Conservation (phyloP, 2,888 invertebrate species). For the Emmelina monodactyla region DNA sequence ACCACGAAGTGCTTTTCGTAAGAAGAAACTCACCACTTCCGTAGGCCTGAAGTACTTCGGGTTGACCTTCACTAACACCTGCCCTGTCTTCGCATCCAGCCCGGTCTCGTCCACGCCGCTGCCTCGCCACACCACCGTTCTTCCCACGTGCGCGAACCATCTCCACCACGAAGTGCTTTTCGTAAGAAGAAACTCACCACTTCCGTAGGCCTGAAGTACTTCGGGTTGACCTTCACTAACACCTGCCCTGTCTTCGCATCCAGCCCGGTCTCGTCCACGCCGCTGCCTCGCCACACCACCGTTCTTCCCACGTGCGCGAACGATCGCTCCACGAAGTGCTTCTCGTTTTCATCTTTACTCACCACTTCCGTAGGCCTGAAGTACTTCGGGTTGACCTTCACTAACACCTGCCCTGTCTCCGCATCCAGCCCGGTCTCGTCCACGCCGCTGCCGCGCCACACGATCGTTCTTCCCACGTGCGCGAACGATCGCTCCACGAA, state of each 20-base stretch:
- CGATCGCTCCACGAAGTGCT: slow-evolving; percentile 94
- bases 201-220: slow-evolving; percentile 97
- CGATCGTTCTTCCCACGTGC: slow-evolving; percentile 71
- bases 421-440: slow-evolving; percentile 79
- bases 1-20: no score
- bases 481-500: slow-evolving; percentile 94
- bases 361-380: slow-evolving; percentile 98
- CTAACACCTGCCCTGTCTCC: slow-evolving; percentile 75
- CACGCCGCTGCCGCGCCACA: slow-evolving; percentile 88
- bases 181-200: no score
- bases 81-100: slow-evolving; percentile 72
- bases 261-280: slow-evolving; percentile 76
- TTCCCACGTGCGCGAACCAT: slow-evolving; percentile 86
- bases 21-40: slow-evolving; percentile 94
- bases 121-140: slow-evolving; percentile 81
- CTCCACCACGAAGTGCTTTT: no score
- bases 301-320: slow-evolving; percentile 81
- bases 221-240: slow-evolving; percentile 88
- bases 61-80: slow-evolving; percentile 87
- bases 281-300: slow-evolving; percentile 84
- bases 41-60: slow-evolving; percentile 96
- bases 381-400: slow-evolving; percentile 91
- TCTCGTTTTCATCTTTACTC: no score
- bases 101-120: slow-evolving; percentile 79
- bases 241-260: slow-evolving; percentile 76